Evolutionary conservation across 2,888 invertebrate species (phyloP), one percentile per base, ranked within the genome.

Genomic region (Megastigmus dorsalis): DNA sequence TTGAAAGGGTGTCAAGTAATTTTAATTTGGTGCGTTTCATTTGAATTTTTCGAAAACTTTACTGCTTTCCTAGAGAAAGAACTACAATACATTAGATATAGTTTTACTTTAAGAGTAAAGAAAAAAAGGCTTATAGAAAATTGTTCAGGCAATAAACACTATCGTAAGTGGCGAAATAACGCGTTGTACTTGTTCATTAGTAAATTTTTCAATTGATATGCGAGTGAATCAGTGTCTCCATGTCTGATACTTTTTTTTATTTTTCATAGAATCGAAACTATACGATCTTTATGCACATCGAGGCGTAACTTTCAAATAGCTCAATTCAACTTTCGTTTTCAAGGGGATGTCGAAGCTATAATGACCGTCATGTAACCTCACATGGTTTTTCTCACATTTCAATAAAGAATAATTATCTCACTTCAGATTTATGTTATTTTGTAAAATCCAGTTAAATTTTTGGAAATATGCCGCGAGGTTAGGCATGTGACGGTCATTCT

Each of bases 121-220:
- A 2, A 57, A 63, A 66, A 55, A 50, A 55, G 26, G 33, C 10
- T 66, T 67, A 65, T 66, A 69, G 69, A 75, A 75, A 75, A 59
- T 63, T 23, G 26, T 71, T 66, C 41, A 59, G 69, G 69, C 65
- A 65, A 74, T 48, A 70, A 75, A 75, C 36, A 36, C 68, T 62
- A 68, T 45, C 48, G 9, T 74, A 55, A 73, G 54, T 76, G 57
- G 65, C 69, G 68, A 65, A 63, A 65, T 69, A 65, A 70, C 66
- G 66, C 69, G 55, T 76, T 76, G 69, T 76, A 76, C 76, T 76
- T 76, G 48, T 70, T 65, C 71, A 63, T 76, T 68, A 66, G 65
- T 72, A 60, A 62, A 45, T 57, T 60, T 65, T 30, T 69, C 59
- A 73, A 72, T 73, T 73, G 72, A 66, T 73, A 76, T 76, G 76